Evolutionary conservation across 2,797 vertebrate genomes (phyloP).

Genomic region (Catamblyrhynchus diadema): DNA sequence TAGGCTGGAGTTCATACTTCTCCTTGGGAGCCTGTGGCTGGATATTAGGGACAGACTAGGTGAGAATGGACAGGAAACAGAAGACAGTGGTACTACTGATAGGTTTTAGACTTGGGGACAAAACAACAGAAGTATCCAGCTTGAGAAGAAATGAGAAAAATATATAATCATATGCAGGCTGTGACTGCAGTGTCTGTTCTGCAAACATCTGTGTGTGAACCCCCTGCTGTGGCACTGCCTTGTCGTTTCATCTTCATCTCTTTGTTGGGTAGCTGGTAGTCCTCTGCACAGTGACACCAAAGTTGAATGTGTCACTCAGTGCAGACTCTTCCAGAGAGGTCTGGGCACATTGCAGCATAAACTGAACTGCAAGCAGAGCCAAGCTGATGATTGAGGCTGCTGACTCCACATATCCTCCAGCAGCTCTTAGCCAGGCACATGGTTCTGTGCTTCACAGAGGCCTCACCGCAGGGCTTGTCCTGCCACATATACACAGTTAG

Average conservation of each 20-base stretch:
- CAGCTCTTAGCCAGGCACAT: neutral
- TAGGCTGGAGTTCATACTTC: neutral
- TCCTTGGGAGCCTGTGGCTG: too few relatives aligned
- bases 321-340: neutral
- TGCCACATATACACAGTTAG: rapidly evolving
- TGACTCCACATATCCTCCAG: neutral
- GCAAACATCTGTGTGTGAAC: neutral
- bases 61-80: rapidly evolving
- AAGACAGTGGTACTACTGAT: neutral
- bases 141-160: neutral
- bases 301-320: neutral
- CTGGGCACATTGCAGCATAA: rapidly evolving
- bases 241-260: neutral
- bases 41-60: neutral
- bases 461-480: neutral
- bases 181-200: neutral
- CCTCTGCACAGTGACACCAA: neutral
- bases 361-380: neutral
- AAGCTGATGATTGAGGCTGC: neutral
- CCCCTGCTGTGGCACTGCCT: neutral
- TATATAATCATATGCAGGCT: neutral
- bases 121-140: neutral
- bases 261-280: neutral
- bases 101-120: neutral
- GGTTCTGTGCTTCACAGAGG: neutral